Conservation (phyloP, 2,797 vertebrate genomes). For the Coendou prehensilis region DNA sequence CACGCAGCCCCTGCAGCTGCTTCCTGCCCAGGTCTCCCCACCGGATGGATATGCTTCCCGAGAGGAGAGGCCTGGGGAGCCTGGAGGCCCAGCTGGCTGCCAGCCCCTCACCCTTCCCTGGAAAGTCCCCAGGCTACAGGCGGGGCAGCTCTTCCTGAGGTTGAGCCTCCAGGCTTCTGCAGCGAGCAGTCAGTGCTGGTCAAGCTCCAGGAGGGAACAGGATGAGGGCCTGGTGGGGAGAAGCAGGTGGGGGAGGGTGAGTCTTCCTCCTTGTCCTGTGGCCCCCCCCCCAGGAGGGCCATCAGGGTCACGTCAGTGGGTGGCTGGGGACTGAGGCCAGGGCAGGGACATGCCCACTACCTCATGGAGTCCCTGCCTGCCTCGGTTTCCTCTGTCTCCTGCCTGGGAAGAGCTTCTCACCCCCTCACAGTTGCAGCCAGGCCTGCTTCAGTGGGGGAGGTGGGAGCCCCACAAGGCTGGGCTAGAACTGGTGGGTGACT, state of each 20-base stretch:
- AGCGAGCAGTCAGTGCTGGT: neutral
- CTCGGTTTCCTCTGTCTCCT: neutral
- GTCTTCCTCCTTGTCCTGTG: neutral
- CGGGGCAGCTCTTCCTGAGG: constrained; percentile 15
- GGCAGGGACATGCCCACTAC: neutral
- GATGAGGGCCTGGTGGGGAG: neutral
- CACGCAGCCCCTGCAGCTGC: neutral
- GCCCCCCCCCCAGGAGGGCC: neutral
- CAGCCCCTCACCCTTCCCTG: constrained; percentile 41
- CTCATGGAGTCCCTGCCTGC: neutral
- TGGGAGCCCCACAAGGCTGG: accelerated
- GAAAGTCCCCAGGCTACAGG: constrained; percentile 56
- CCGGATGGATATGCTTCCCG: constrained; percentile 72
- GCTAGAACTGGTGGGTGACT: neutral
- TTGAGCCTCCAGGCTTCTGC: neutral
- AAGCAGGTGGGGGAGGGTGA: neutral
- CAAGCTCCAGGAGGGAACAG: neutral
- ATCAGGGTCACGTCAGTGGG: accelerated
- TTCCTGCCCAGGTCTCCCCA: constrained; percentile 27
- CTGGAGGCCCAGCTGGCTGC: neutral
- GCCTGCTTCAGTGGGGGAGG: neutral
- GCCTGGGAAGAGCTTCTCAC: neutral
- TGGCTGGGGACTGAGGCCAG: neutral
- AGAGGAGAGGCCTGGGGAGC: neutral
- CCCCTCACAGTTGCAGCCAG: neutral